These are phyloP conservation scores for Ceratosolen solmsi DNA, from an alignment of 1,140 invertebrate genomes.

Conservation along the genomic window DNA sequence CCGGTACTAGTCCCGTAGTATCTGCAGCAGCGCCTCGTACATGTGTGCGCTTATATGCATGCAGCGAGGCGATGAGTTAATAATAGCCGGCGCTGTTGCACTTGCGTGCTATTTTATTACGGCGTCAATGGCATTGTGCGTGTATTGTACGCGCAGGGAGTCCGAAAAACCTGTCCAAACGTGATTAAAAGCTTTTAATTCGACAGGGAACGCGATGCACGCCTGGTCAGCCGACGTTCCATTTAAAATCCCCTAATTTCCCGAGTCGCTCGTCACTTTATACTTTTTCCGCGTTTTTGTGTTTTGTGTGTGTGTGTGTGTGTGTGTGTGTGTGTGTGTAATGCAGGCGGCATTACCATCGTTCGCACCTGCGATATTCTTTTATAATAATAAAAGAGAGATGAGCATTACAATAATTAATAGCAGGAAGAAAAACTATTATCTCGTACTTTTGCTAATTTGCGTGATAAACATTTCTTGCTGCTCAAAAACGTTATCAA, in stretches of 20 bases:
- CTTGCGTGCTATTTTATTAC: conserved; percentile 8
- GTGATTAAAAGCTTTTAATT: conserved; percentile 43
- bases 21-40: not conserved
- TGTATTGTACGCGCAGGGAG: not conserved
- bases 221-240: not conserved
- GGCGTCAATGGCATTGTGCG: not conserved
- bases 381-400: no score
- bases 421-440: not conserved
- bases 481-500: no score
- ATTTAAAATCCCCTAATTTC: conserved; percentile 34
- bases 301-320: no score
- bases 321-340: no score
- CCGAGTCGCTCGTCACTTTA: not conserved
- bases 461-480: no score
- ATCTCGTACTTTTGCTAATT: no score
- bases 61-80: conserved; percentile 33
- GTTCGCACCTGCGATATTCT: no score
- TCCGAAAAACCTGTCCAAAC: conserved; percentile 8
- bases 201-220: not conserved
- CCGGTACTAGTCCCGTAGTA: not conserved
- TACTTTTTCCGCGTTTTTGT: not conserved
- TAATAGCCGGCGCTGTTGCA: conserved; percentile 11
- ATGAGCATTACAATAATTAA: not conserved
- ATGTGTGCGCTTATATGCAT: not conserved
- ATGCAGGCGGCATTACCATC: no score